Evolutionary conservation across 1,140 invertebrate species (phyloP), one percentile per base, ranked within the genome.

Genomic region (Drosophila nigrodunni): DNA sequence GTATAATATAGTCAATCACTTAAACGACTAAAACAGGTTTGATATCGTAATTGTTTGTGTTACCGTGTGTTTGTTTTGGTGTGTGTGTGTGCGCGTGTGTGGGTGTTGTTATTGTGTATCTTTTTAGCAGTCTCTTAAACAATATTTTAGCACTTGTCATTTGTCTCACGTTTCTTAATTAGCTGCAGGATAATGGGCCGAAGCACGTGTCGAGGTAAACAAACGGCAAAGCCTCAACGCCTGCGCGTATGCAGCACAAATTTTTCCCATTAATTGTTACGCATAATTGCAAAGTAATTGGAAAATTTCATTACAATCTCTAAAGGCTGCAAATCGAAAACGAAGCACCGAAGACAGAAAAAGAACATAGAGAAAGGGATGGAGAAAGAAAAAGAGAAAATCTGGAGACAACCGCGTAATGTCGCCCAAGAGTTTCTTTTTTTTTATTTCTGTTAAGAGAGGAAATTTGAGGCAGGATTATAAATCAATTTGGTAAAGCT

Each of bases 141-240:
- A 69, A 77, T 83, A 80, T 83, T 79, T 73, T 52, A 77, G 66
- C 73, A 77, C 80, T 87, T 88, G 83, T 87, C 85, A 87, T 87
- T 87, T 87, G 83, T 88, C 83, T 87, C 83, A 87, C 83, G 83
- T 87, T 87, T 87, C 83, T 80, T 87, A 87, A 87, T 87, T 87
- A 87, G 83, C 85, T 74, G 64, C 73, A 77, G 83, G 85, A 87
- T 88, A 87, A 87, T 87, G 82, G 83, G 61, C 54, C 76, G 66
- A 37, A 74, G 82, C 73, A 88, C 82, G 82, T 88, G 77, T 68
- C 69, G 72, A 62, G 73, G 83, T 68, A 67, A 85, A 74, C 62
- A 85, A 74, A 77, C 71, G 54, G 34, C 10, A 49, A 37, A 18
- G 44, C 11, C 39, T 49, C 44, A 41, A 54, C 30, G 64, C 65